Conservation (phyloP, 2,113 vertebrate species). For the Salvelinus namaycush region DNA sequence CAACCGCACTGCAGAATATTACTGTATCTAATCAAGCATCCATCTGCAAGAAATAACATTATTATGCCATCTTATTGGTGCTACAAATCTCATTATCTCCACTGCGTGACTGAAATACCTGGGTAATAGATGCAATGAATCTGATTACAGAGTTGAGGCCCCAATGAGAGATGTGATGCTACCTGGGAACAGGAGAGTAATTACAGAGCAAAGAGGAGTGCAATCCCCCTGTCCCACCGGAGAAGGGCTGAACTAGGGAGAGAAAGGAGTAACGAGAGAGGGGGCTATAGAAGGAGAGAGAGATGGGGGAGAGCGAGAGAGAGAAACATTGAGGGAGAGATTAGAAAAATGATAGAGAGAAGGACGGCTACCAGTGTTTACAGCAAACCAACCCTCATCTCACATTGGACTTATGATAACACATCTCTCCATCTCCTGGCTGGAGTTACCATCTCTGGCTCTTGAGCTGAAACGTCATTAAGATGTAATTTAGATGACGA, state of each 20-base stretch:
- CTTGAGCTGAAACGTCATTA: slow-evolving; percentile 69
- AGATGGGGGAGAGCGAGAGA: not conserved
- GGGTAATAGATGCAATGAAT: slow-evolving; percentile 63
- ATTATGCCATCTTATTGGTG: slow-evolving; percentile 37
- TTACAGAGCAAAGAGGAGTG: slow-evolving; percentile 30
- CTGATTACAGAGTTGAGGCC: slow-evolving; percentile 47
- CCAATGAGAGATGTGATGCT: slow-evolving; percentile 44
- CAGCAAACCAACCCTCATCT: slow-evolving; percentile 19
- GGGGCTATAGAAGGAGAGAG: not conserved
- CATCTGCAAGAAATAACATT: slow-evolving; percentile 59
- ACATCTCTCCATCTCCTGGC: slow-evolving; percentile 22
- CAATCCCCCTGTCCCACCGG: slow-evolving; percentile 17
- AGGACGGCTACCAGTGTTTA: slow-evolving; percentile 45
- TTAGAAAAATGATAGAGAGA: slow-evolving; percentile 15
- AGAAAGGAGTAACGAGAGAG: slow-evolving; percentile 5
- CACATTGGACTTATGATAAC: slow-evolving; percentile 16
- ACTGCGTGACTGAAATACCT: slow-evolving; percentile 43
- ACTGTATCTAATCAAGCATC: slow-evolving; percentile 56
- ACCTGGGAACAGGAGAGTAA: slow-evolving; percentile 35
- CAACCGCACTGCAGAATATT: slow-evolving; percentile 40
- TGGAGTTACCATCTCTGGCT: slow-evolving; percentile 46
- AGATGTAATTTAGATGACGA: slow-evolving; percentile 81
- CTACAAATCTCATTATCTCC: slow-evolving; percentile 43
- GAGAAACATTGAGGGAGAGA: slow-evolving; percentile 16
- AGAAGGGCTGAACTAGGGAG: not conserved